These are phyloP conservation scores for Heliconius aoede DNA, from an alignment of 2,888 invertebrate species.

Conservation along the genomic window DNA sequence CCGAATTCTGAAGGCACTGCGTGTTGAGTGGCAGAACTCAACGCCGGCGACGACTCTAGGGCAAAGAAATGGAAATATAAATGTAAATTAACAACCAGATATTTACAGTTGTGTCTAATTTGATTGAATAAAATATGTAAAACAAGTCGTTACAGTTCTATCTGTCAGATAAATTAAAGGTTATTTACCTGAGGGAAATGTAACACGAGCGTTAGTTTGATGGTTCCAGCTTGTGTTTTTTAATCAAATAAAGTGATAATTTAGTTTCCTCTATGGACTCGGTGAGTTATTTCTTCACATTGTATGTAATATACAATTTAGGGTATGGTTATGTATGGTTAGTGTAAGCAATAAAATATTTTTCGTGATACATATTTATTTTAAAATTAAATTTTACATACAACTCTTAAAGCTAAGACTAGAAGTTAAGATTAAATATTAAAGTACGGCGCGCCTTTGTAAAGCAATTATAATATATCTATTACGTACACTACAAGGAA, in stretches of 20 bases:
- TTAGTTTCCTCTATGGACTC: not conserved
- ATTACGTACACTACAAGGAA: not conserved
- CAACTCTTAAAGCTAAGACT: slow-evolving; percentile 28
- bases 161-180: not conserved
- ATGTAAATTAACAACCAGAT: no score
- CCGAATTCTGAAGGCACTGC: no score
- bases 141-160: not conserved
- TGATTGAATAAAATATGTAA: no score
- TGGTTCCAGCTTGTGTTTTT: not conserved
- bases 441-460: slow-evolving; percentile 10
- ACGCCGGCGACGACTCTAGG: no score
- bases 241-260: not conserved
- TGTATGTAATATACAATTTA: not conserved
- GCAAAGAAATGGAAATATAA: no score
- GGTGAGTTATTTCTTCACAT: not conserved
- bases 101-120: no score
- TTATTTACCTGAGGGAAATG: not conserved
- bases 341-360: not conserved
- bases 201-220: not conserved
- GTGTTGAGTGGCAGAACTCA: no score
- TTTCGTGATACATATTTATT: slow-evolving; percentile 1
- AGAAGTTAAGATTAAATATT: slow-evolving; percentile 40
- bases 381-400: not conserved
- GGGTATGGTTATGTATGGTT: not conserved
- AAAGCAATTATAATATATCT: slow-evolving; percentile 2